Conservation (phyloP, 2,797 vertebrate genomes). For the Notolepis coatsorum region DNA sequence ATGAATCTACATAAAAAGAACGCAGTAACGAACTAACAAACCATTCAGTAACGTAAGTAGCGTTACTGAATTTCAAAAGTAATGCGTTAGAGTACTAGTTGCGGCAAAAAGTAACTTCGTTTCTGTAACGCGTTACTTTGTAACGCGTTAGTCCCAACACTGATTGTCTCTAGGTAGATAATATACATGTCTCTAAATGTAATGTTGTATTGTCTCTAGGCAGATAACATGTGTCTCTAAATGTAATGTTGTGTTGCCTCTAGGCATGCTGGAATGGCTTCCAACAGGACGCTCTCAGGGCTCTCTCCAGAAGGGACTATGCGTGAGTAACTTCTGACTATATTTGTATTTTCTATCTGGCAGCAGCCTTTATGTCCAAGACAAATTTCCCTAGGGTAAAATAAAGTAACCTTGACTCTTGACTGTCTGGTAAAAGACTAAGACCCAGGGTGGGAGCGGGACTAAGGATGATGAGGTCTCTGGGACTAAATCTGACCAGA, state of each 20-base stretch:
- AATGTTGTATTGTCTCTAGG: background rate
- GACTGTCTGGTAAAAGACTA: too few species aligned
- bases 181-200: background rate
- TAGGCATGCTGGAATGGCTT: constrained; percentile 89
- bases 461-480: too few species aligned
- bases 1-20: too few species aligned
- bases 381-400: too few species aligned
- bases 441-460: too few species aligned
- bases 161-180: background rate
- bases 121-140: background rate
- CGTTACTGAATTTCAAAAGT: background rate
- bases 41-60: too few species aligned
- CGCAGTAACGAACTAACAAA: too few species aligned
- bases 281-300: constrained; percentile 83
- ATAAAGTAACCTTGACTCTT: too few species aligned
- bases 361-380: too few species aligned
- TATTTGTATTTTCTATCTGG: too few species aligned
- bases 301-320: constrained; percentile 86
- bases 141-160: background rate
- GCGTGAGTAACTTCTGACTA: constrained; percentile 94
- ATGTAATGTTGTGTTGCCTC: constrained; percentile 15
- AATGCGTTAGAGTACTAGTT: background rate
- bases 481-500: too few species aligned
- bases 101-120: background rate
- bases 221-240: background rate